A percentile compares a stretch with the other conserved stretches of the same genome.
Evolutionary conservation across 2,797 vertebrate genomes (phyloP).

Genomic region (Scolopax bukidnonensis): DNA sequence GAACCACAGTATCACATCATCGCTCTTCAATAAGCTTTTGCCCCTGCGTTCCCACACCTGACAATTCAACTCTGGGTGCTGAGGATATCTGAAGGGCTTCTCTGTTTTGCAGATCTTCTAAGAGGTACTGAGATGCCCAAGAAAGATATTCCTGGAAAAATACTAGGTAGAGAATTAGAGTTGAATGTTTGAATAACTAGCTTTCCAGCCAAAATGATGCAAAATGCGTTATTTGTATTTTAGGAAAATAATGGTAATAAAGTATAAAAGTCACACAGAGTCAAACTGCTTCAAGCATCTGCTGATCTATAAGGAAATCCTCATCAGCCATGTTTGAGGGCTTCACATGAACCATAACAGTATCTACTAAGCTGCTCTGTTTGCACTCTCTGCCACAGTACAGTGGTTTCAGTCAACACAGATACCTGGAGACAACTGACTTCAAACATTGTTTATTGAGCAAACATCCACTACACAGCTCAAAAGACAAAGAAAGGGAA

Average conservation of each 20-base stretch:
- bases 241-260: background rate
- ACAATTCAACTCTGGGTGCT: background rate
- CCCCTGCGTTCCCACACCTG: background rate
- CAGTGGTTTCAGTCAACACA: slow-evolving; percentile 63
- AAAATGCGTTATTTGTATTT: background rate
- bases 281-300: background rate
- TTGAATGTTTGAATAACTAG: background rate
- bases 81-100: background rate
- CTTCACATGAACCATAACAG: slow-evolving; percentile 33
- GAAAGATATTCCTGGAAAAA: background rate
- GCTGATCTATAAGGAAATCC: slow-evolving; percentile 53
- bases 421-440: slow-evolving; percentile 39
- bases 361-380: slow-evolving; percentile 45
- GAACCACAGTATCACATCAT: background rate
- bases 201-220: background rate
- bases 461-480: slow-evolving; percentile 38
- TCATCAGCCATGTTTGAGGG: background rate
- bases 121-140: background rate
- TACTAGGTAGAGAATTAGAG: background rate
- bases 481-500: slow-evolving; percentile 12
- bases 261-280: background rate
- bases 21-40: background rate
- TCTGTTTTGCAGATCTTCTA: background rate
- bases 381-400: slow-evolving; percentile 59
- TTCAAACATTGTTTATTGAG: slow-evolving; percentile 49